phyloP scores from a whole-genome alignment of 2,888 invertebrate species.

The Hyposoter didymator region DNA sequence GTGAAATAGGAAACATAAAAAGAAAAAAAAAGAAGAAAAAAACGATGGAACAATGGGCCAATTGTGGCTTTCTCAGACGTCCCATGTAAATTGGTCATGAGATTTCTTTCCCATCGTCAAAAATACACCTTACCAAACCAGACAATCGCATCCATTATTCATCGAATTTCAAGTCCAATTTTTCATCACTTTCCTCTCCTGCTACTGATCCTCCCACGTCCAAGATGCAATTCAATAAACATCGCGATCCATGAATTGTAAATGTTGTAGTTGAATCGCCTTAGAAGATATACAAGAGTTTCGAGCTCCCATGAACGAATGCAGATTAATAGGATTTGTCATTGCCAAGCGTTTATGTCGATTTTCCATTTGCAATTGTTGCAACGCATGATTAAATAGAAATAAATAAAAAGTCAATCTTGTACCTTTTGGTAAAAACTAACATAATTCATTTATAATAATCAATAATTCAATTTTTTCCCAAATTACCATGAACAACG shows the following conservation, averaged over 20 bases:
- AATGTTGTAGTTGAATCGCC: not conserved
- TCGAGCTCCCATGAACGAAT: not conserved
- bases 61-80: slow-evolving; percentile 22
- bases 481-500: not conserved
- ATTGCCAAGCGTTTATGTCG: not conserved
- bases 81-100: slow-evolving; percentile 20
- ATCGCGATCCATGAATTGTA: not conserved
- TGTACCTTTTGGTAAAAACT: too few species aligned
- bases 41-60: not conserved
- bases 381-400: not conserved
- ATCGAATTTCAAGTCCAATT: slow-evolving; percentile 24
- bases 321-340: not conserved
- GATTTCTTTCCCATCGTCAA: slow-evolving; percentile 9
- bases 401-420: too few species aligned
- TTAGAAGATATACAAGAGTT: not conserved
- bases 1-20: not conserved
- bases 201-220: not conserved
- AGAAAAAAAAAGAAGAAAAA: not conserved
- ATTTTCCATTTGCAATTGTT: not conserved
- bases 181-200: not conserved
- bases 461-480: not conserved
- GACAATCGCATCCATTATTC: slow-evolving; percentile 19
- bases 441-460: too few species aligned
- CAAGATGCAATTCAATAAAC: not conserved
- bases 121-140: not conserved